Conservation (phyloP, 2,797 vertebrate genomes). For the Gambelia wislizenii region DNA sequence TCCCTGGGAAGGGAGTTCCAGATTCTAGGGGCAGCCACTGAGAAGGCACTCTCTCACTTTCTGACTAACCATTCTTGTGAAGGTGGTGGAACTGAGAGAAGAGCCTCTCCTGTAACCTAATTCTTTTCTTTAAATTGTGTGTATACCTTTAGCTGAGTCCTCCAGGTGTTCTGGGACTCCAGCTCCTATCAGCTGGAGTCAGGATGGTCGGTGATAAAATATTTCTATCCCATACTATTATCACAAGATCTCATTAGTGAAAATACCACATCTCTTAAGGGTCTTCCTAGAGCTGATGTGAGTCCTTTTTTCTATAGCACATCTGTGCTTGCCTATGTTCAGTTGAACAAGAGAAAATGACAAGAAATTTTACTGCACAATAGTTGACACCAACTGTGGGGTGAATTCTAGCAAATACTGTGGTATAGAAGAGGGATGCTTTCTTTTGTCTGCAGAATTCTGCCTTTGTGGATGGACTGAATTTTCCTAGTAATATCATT, state of each 20-base stretch:
- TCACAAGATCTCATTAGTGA: too few species aligned
- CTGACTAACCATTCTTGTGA: too few species aligned
- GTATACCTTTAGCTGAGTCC: neutral
- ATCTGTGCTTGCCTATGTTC: neutral
- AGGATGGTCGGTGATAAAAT: neutral
- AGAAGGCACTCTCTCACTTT: too few species aligned
- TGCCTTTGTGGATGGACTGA: neutral
- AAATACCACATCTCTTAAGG: neutral
- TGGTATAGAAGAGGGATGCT: neutral
- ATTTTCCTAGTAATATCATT: neutral
- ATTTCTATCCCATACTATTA: too few species aligned
- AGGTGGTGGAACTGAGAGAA: too few species aligned
- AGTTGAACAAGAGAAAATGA: neutral
- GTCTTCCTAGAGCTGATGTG: neutral
- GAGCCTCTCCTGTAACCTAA: neutral
- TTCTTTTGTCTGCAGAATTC: neutral
- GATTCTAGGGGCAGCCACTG: too few species aligned
- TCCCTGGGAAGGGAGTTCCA: too few species aligned
- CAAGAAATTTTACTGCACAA: neutral
- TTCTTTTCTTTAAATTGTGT: neutral
- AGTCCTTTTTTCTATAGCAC: neutral
- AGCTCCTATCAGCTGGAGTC: neutral
- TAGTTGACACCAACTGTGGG: neutral
- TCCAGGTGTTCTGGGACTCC: neutral
- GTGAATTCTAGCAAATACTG: neutral